These are phyloP conservation scores for Rhadina sibilatrix DNA, from an alignment of 2,113 vertebrate species.

Conservation along the genomic window DNA sequence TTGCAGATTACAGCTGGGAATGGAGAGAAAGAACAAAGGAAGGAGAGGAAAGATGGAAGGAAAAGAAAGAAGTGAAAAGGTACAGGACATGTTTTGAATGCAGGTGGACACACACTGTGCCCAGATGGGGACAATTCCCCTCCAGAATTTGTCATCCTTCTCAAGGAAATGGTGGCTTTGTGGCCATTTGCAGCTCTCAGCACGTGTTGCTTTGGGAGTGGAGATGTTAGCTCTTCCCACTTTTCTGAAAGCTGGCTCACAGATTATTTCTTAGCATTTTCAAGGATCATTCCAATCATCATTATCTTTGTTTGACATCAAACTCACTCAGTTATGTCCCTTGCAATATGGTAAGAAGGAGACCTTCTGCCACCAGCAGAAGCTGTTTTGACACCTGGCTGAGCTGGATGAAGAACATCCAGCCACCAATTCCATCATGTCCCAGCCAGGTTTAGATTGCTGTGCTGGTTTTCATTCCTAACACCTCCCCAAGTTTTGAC, in stretches of 20 bases:
- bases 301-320: neutral
- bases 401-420: neutral
- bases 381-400: neutral
- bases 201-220: accelerated
- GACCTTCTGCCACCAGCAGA: neutral
- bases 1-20: neutral
- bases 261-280: neutral
- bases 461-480: neutral
- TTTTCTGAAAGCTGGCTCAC: neutral
- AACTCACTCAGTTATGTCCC: neutral
- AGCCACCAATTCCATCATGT: neutral
- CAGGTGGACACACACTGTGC: neutral
- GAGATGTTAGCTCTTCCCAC: neutral
- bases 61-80: neutral
- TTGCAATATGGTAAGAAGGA: neutral
- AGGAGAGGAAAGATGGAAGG: neutral
- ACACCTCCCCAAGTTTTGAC: neutral
- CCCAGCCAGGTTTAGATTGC: neutral
- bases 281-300: neutral
- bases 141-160: neutral
- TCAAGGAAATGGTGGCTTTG: neutral
- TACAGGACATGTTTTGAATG: neutral
- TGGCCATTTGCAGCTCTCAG: neutral
- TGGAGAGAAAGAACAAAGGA: neutral
- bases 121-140: neutral